A percentile compares a stretch with the other conserved stretches of the same genome.
Conservation (phyloP, 2,113 vertebrate genomes). For the Lycaon pictus region DNA sequence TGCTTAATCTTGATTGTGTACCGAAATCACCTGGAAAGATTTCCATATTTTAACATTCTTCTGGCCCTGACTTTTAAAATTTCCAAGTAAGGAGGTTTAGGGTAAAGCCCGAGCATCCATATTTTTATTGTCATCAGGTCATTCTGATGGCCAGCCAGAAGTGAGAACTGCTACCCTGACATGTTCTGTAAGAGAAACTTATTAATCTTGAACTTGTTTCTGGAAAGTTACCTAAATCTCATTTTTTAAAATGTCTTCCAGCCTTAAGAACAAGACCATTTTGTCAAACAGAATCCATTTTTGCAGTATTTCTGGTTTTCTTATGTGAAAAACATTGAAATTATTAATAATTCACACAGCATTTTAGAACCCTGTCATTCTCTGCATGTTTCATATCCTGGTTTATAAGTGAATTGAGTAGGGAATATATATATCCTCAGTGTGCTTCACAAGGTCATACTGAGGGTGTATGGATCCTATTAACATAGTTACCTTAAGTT, state of each 20-base stretch:
- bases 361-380: conserved; percentile 56
- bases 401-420: conserved; percentile 24
- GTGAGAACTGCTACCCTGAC: background rate
- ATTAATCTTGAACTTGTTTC: conserved; percentile 36
- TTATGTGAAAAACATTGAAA: conserved; percentile 31
- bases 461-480: background rate
- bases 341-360: conserved; percentile 59
- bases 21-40: background rate
- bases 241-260: conserved; percentile 14
- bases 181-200: conserved; percentile 8
- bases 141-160: background rate
- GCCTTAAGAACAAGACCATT: conserved; percentile 1
- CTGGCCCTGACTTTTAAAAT: background rate
- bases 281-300: conserved; percentile 32
- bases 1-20: background rate
- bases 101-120: background rate
- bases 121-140: background rate
- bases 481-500: conserved; percentile 25
- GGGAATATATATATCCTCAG: background rate
- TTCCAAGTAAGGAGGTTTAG: background rate
- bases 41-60: background rate
- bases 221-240: conserved; percentile 21
- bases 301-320: conserved; percentile 61
- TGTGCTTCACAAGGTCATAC: background rate
- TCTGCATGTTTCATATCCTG: conserved; percentile 48